These are phyloP conservation scores for Tamandua tetradactyla DNA, from an alignment of 2,797 vertebrate species.

Conservation along the genomic window DNA sequence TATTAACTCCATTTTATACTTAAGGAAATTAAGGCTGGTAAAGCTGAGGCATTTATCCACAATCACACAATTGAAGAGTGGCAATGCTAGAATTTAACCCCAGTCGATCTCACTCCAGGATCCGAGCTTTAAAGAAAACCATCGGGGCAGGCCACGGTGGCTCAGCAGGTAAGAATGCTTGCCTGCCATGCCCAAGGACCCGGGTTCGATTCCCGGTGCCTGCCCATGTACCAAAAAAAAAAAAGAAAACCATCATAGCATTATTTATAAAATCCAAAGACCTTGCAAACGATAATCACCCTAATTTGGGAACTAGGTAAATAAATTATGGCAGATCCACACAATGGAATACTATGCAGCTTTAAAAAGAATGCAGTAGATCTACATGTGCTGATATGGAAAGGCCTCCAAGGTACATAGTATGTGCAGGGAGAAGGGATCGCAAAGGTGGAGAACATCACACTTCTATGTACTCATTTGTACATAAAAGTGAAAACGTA, in stretches of 20 bases:
- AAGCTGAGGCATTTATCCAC: background rate
- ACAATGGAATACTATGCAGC: background rate
- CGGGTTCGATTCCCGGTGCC: too few relatives aligned
- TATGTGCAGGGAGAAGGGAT: too few relatives aligned
- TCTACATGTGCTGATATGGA: background rate
- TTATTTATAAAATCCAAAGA: background rate
- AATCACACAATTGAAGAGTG: background rate
- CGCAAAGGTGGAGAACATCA: rapidly evolving
- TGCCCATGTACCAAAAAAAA: too few relatives aligned
- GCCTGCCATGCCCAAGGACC: too few relatives aligned
- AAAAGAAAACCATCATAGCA: background rate
- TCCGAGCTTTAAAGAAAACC: background rate
- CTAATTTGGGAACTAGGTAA: background rate
- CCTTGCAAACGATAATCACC: background rate
- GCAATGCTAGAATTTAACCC: background rate
- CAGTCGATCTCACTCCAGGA: background rate
- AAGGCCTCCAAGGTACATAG: background rate
- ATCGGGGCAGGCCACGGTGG: too few relatives aligned
- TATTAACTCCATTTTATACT: background rate
- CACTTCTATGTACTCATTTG: background rate
- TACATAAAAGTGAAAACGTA: background rate
- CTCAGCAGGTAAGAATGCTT: too few relatives aligned
- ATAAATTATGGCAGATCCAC: background rate
- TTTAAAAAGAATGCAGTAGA: background rate
- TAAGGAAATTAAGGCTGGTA: background rate